phyloP scores from a whole-genome alignment of 2,888 invertebrate genomes.

The Sphecodes monilicornis region DNA sequence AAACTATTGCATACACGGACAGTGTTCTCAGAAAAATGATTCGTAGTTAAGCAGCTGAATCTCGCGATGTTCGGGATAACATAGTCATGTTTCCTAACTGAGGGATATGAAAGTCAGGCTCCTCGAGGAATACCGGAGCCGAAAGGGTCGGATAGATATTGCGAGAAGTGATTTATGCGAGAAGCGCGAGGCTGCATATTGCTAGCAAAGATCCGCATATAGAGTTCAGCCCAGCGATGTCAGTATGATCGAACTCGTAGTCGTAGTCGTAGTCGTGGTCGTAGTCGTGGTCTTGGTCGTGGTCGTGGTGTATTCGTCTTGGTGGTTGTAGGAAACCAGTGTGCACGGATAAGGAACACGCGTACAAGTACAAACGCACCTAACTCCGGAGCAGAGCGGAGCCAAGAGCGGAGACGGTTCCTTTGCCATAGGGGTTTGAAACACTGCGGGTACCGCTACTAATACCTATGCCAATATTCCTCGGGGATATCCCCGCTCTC shows the following conservation, averaged over 20 bases:
- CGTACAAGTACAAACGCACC: background rate
- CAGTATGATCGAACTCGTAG: conserved; percentile 52
- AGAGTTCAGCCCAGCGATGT: conserved; percentile 30
- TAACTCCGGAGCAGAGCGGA: background rate
- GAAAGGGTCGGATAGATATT: conserved; percentile 77
- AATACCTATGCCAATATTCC: conserved; percentile 77
- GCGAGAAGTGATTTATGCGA: conserved; percentile 81
- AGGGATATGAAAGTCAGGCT: conserved; percentile 71
- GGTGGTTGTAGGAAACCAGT: background rate
- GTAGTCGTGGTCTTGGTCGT: background rate
- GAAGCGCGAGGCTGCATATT: conserved; percentile 79
- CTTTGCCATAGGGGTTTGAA: conserved; percentile 59
- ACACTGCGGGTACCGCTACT: conserved; percentile 71
- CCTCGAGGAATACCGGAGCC: conserved; percentile 65
- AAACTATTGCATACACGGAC: too few relatives aligned
- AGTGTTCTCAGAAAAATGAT: background rate
- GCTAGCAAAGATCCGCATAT: conserved; percentile 71
- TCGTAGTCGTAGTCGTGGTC: conserved; percentile 18
- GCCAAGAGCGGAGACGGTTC: conserved; percentile 12
- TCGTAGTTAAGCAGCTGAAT: conserved; percentile 13
- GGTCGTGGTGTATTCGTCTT: background rate
- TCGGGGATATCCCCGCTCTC: conserved; percentile 53
- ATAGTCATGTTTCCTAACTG: conserved; percentile 34
- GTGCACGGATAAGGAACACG: background rate
- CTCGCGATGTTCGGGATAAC: conserved; percentile 7